These are phyloP conservation scores for Saccopteryx bilineata DNA, from an alignment of 2,113 vertebrate genomes.

Conservation along the genomic window DNA sequence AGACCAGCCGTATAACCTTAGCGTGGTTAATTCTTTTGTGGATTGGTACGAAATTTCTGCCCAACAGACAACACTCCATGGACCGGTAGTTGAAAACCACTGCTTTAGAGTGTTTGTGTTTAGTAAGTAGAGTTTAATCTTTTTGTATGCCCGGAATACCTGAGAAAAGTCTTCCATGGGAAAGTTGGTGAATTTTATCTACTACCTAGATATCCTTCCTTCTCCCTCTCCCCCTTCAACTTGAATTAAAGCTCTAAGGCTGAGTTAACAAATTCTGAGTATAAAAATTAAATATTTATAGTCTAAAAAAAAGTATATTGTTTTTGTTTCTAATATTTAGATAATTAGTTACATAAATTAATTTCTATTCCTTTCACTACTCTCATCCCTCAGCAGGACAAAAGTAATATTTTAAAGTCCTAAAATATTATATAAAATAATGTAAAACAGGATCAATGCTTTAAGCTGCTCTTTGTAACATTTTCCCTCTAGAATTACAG, in stretches of 20 bases:
- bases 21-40: no score
- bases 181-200: conserved; percentile 37
- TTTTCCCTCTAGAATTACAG: conserved; percentile 47
- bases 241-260: conserved; percentile 49
- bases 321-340: conserved; percentile 63
- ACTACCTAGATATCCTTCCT: background rate
- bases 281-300: conserved; percentile 70
- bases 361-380: conserved; percentile 57
- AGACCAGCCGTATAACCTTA: no score
- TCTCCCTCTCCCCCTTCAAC: background rate
- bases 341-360: conserved; percentile 74
- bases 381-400: background rate
- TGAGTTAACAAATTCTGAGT: conserved; percentile 59
- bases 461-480: conserved; percentile 57
- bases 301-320: conserved; percentile 38
- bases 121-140: background rate
- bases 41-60: no score
- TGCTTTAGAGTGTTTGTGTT: background rate
- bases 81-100: no score
- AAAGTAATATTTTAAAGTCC: conserved; percentile 1
- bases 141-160: background rate
- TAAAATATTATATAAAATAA: background rate
- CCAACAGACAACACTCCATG: no score
- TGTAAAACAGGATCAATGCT: background rate
- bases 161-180: background rate